Base-by-base conservation (phyloP, 2,888 invertebrate genomes). In the Tetheella fluctuosa region DNA sequence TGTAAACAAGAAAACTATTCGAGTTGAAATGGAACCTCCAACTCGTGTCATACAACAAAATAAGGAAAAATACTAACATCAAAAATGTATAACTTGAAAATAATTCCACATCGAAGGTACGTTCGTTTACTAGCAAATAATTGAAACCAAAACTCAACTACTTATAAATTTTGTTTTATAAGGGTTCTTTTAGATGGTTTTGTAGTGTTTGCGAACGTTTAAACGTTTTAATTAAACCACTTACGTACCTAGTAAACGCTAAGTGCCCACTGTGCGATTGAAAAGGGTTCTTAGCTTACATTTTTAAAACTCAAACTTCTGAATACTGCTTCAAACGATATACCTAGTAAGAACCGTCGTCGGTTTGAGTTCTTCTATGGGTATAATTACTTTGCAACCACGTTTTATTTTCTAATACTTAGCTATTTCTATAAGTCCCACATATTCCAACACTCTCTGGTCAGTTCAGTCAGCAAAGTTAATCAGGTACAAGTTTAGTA, bases 141-240 rank as follows among this genome's bases (percentile, higher is more conserved):
- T 57, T 52, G 63, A 67, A 60, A 61, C 65, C 64, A 62, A 59
- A 67, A 59, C 65, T 66, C 68, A 54, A 60, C 61, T 62, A 54
- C 39, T 65, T 69, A 66, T 65, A 66, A 64, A 60, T 64, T 59
- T 64, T 54, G 65, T 68, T 69, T 71, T 59, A 60, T 60, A 59
- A 34, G 56, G 28, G 64, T 61, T 66, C 65, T 68, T 72, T 71
- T 55, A 62, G 59, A 68, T 65, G 64, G 70, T 72, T 77, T 67
- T 70, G 73, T 76, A 72, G 76, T 77, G 73, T 78, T 82, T 71
- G 73, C 68, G 68, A 79, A 76, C 76, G 76, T 77, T 84, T 77
- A 80, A 84, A 73, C 77, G 76, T 85, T 87, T 88, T 88, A 88
- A 88, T 88, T 87, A 88, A 84, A 78, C 79, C 84, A 84, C 86